A percentile compares a stretch with the other conserved stretches of the same genome.
These are phyloP conservation scores for Porites australiensis DNA, from an alignment of 64 coral and sea anemone genomes.

Conservation along the genomic window DNA sequence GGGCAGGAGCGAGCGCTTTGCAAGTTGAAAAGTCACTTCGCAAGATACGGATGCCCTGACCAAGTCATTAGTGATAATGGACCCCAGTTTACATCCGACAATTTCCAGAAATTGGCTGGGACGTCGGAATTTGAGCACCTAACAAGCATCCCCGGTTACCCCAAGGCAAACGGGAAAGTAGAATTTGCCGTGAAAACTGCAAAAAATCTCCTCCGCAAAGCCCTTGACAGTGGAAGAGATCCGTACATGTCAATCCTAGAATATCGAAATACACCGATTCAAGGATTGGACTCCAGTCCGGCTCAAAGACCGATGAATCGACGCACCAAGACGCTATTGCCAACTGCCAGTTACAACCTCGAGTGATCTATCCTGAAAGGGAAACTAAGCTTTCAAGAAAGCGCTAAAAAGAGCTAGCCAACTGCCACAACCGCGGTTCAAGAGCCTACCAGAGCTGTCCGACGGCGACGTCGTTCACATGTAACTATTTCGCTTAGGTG, in stretches of 20 bases:
- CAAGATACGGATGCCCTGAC: constrained; percentile 35
- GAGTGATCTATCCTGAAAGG: neutral
- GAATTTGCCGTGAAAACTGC: constrained; percentile 35
- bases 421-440: constrained; percentile 21
- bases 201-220: neutral
- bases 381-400: neutral
- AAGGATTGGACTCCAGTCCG: constrained; percentile 38
- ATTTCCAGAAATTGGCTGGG: constrained; percentile 19
- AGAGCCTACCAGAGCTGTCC: constrained; percentile 21
- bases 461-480: constrained; percentile 30
- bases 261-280: constrained; percentile 7
- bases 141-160: constrained; percentile 34
- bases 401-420: neutral
- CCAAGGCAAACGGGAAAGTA: constrained; percentile 32
- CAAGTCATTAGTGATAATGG: constrained; percentile 37
- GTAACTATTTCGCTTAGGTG: constrained; percentile 42
- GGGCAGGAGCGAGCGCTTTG: too few relatives aligned
- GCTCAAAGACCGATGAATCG: constrained; percentile 38
- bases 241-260: neutral
- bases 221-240: neutral
- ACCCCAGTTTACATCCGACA: constrained; percentile 6
- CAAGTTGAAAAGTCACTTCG: constrained; percentile 40
- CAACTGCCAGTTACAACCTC: constrained; percentile 9
- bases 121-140: constrained; percentile 39
- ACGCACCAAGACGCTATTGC: neutral